Base-by-base conservation (phyloP, 1,140 invertebrate genomes). In the Ceratina japonica region DNA sequence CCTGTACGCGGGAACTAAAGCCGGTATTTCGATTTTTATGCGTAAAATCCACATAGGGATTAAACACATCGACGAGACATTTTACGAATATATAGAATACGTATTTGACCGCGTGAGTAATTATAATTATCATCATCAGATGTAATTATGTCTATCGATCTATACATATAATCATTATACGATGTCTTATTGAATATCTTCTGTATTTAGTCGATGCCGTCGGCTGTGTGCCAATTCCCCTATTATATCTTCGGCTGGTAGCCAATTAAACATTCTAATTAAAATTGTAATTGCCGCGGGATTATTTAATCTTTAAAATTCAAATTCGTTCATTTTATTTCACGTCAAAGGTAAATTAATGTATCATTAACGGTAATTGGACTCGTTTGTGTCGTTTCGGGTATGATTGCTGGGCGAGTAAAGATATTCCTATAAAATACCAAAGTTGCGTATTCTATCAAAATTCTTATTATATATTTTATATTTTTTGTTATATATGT, bases 81-180 rank as follows among this genome's bases (percentile, higher is more conserved):
- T 68, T 2, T 51, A 27, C 15, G 44, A 49, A 16, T 20, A 51
- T 24, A 3, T 3, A 27, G 27, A 16, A 62, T 27, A 31, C n/a
- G 8, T 65, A 65, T 13, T 44, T 37, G 18, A 18, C 12, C 27
- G 10, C 3, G 31, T 7, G 31, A 20, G 63, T 65, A 65, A 49
- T 31, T 72, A 12, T 65, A 65, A 49, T 31, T 72, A 12, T 79
- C 64, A 61, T 61, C n/a, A 10, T 31, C 16, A 5, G 5, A 58
- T 54, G 56, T 71, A 24, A 79, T 71, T 52, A 62, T 16, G 15
- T 58, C 13, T 51, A 81, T 70, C 65, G 59, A 44, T 75, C 56
- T 16, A 24, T 44, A 3, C 0, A 44, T 44, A 10, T 8, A 44
- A 65, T 74, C n/a, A n/a, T 63, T 61, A 51, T 51, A 27, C 31